phyloP scores from a whole-genome alignment of 2,888 invertebrate species.

The Apodemia duryi region DNA sequence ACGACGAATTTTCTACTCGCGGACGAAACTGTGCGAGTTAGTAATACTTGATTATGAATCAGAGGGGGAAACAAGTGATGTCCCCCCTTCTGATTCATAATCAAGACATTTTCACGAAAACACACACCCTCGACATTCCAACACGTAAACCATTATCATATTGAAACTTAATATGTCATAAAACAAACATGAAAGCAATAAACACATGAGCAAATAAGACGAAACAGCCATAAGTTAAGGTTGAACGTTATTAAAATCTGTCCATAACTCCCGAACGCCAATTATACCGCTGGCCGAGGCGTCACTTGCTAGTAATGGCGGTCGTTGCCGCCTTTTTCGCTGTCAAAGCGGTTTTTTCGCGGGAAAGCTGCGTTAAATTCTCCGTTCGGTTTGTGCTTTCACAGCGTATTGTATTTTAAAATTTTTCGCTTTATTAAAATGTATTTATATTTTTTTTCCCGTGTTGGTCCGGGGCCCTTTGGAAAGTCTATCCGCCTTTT shows the following conservation, averaged over 20 bases:
- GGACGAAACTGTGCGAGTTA: too few relatives aligned
- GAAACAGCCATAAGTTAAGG: slow-evolving; percentile 41
- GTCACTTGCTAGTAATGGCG: slow-evolving; percentile 83
- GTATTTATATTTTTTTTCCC: too few relatives aligned
- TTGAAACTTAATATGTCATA: slow-evolving; percentile 5
- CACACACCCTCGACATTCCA: not conserved
- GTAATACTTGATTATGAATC: too few relatives aligned
- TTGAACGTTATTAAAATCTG: slow-evolving; percentile 49
- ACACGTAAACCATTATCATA: slow-evolving; percentile 16
- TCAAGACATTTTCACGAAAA: not conserved
- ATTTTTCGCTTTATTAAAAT: slow-evolving; percentile 23
- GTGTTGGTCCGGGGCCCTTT: too few relatives aligned
- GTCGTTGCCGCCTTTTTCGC: slow-evolving; percentile 74
- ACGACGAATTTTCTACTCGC: too few relatives aligned
- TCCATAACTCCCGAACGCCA: slow-evolving; percentile 55
- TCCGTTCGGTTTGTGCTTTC: slow-evolving; percentile 38
- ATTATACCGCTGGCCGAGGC: slow-evolving; percentile 59
- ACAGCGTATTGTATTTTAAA: slow-evolving; percentile 34
- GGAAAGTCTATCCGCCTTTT: too few relatives aligned
- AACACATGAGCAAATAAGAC: slow-evolving; percentile 34
- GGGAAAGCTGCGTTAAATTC: slow-evolving; percentile 52
- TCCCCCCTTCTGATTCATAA: not conserved
- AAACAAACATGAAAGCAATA: slow-evolving; percentile 1
- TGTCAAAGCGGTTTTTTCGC: slow-evolving; percentile 74
- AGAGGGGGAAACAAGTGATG: too few relatives aligned